Conservation (phyloP, 1,140 invertebrate species). For the Aphelenchoides fujianensis region DNA sequence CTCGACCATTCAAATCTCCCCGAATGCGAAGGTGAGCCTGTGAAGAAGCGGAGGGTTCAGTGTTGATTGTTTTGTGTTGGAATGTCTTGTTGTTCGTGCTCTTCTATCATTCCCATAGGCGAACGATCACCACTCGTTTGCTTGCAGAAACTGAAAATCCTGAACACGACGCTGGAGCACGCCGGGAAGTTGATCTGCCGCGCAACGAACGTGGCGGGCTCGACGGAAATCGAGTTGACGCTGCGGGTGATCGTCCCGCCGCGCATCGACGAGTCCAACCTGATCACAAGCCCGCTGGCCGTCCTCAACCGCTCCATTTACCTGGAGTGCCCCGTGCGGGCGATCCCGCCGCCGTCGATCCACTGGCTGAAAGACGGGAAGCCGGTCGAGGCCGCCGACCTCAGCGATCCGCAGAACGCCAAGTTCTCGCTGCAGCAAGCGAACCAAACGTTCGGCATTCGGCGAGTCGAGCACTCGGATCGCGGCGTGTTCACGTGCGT, state of each 20-base stretch:
- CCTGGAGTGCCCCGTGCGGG: slow-evolving; percentile 65
- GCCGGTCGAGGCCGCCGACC: slow-evolving; percentile 40
- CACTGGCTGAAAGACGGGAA: slow-evolving; percentile 63
- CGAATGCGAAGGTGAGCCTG: slow-evolving; percentile 43
- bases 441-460: slow-evolving; percentile 57
- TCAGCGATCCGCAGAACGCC: not conserved
- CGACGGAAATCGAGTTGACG: slow-evolving; percentile 61
- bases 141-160: slow-evolving; percentile 62
- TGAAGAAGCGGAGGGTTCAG: slow-evolving; percentile 19
- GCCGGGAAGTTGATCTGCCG: slow-evolving; percentile 64
- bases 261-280: slow-evolving; percentile 66
- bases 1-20: slow-evolving; percentile 47
- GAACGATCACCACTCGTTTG: no score
- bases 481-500: slow-evolving; percentile 50
- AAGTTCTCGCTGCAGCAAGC: slow-evolving; percentile 36
- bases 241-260: slow-evolving; percentile 65
- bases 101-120: no score
- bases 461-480: slow-evolving; percentile 38
- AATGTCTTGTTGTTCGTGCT: no score
- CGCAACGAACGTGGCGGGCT: slow-evolving; percentile 64
- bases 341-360: slow-evolving; percentile 61
- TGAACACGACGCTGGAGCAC: slow-evolving; percentile 54
- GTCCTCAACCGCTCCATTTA: slow-evolving; percentile 62
- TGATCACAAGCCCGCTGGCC: slow-evolving; percentile 62
- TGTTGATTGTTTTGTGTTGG: no score